Evolutionary conservation across 2,888 invertebrate species (phyloP), one percentile per base, ranked within the genome.

Genomic region (Drosophila austrosaltans): DNA sequence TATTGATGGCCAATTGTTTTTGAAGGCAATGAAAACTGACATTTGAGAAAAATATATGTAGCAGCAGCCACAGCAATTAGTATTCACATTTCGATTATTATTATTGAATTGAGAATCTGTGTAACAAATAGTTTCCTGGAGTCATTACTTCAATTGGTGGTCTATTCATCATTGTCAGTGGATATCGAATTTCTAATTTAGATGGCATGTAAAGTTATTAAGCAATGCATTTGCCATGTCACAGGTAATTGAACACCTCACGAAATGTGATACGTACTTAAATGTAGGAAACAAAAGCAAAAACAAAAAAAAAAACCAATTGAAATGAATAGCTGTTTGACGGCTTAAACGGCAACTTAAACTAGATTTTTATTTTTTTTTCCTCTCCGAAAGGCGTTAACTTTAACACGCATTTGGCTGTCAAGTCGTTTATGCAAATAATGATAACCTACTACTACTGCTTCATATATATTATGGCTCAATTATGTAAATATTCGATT

Each of bases 201-300:
- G 3, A 61, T 63, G 74, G 53, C 66, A 68, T 62, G 62, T 66
- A 54, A 57, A 28, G 48, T 30, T 48, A 61, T 69, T 61, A 22
- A n/a, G 69, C 58, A 67, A 62, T 48, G 54, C 25, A 69, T 60
- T 54, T 68, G 60, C 66, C 70, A 69, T 77, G 84, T 75, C 84
- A 70, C 84, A 70, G 54, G 76, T 76, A 86, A 82, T 78, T 67
- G 78, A 78, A 82, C 69, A 82, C 87, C 81, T 74, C 64, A 67
- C 69, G 68, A 74, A 74, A 62, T 70, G 62, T 54, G 67, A 65
- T 65, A 70, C 69, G 62, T 74, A 69, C 44, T 12, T 39, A 39
- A 8, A 39, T 39, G 7, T 40, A 22, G 22, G 22, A 78, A 53
- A 68, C 56, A 65, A 63, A 69, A 48, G 42, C 62, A 81, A 78